phyloP scores from a whole-genome alignment of 1,140 invertebrate genomes.

The Macrotrachela quadricornifera region DNA sequence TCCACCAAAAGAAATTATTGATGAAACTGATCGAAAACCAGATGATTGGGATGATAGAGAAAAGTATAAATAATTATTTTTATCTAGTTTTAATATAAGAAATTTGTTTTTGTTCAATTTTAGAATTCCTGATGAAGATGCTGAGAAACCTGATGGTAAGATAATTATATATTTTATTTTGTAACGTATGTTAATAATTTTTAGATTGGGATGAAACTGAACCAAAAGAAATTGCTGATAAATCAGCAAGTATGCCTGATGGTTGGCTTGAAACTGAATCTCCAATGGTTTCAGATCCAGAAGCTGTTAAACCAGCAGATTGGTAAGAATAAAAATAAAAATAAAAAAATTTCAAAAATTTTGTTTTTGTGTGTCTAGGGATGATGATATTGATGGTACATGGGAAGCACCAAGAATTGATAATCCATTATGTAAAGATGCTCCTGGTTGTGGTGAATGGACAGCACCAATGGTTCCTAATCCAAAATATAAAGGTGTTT shows the following conservation, averaged over 20 bases:
- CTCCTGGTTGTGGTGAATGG: slow-evolving; percentile 74
- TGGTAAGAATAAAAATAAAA: no score
- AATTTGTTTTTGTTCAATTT: no score
- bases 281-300: slow-evolving; percentile 61
- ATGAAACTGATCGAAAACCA: slow-evolving; percentile 69
- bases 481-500: slow-evolving; percentile 53
- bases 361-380: no score
- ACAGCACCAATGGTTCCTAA: slow-evolving; percentile 64
- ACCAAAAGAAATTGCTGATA: slow-evolving; percentile 24
- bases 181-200: no score
- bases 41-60: slow-evolving; percentile 89
- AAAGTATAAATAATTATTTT: no score
- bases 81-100: no score
- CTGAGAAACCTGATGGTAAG: background rate
- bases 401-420: slow-evolving; percentile 79
- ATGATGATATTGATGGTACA: slow-evolving; percentile 88
- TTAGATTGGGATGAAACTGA: slow-evolving; percentile 28
- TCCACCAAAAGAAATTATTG: slow-evolving; percentile 79
- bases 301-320: slow-evolving; percentile 64
- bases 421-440: slow-evolving; percentile 59
- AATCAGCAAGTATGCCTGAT: slow-evolving; percentile 22
- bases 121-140: slow-evolving; percentile 11
- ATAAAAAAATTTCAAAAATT: no score
- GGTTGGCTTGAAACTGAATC: slow-evolving; percentile 60
- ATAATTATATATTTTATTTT: no score